These are phyloP conservation scores for Callocephalon fimbriatum DNA, from an alignment of 2,113 vertebrate species.

Conservation along the genomic window DNA sequence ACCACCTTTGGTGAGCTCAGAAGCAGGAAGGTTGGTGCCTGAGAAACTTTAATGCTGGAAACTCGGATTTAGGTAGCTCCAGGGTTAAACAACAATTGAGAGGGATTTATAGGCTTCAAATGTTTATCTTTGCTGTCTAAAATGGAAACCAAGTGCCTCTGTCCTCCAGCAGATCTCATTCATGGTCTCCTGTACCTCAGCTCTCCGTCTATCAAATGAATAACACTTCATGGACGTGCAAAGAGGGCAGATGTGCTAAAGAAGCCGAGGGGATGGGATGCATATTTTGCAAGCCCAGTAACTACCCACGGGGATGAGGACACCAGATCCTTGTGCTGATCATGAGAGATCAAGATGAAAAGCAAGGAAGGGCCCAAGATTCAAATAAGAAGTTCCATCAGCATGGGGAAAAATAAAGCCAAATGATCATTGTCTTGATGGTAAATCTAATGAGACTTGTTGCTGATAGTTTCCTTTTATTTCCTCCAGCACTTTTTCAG, in stretches of 20 bases:
- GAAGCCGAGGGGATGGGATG: background rate
- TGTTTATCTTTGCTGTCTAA: background rate
- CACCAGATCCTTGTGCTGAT: background rate
- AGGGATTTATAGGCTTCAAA: background rate
- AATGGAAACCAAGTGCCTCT: background rate
- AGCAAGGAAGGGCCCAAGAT: background rate
- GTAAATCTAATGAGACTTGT: background rate
- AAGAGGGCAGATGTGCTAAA: background rate
- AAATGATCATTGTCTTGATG: background rate
- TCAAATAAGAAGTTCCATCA: background rate
- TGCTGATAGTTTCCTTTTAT: background rate
- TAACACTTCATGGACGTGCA: accelerated
- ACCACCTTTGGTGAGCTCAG: background rate
- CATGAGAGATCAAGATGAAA: background rate
- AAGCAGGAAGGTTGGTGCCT: background rate
- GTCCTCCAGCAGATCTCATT: background rate
- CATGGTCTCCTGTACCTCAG: background rate
- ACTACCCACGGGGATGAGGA: background rate
- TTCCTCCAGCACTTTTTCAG: background rate
- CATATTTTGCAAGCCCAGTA: background rate
- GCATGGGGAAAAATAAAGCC: background rate
- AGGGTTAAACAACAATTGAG: background rate
- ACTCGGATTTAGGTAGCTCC: background rate
- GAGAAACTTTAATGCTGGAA: background rate
- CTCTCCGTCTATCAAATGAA: background rate